phyloP scores from a whole-genome alignment of 2,113 vertebrate genomes.

The Hyaena hyaena region DNA sequence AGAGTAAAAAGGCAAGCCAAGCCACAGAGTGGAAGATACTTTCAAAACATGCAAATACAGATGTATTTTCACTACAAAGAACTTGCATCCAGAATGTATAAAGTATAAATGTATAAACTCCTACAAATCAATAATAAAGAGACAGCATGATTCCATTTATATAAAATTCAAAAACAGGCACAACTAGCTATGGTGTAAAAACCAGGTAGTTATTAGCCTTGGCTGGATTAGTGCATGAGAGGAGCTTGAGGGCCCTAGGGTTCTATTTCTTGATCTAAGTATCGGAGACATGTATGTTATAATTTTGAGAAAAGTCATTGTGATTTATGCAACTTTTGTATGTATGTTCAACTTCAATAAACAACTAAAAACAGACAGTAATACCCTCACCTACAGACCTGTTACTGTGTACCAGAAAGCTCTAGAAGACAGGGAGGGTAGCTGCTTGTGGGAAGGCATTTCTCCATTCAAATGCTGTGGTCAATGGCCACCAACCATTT shows the following conservation, averaged over 20 bases:
- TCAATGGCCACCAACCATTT: neutral
- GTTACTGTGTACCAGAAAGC: neutral
- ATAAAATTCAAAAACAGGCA: neutral
- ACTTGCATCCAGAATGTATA: neutral
- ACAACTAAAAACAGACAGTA: neutral
- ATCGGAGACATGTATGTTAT: neutral
- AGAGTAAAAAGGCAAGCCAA: neutral
- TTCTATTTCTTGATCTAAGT: neutral
- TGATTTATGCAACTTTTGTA: neutral
- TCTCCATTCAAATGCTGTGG: neutral
- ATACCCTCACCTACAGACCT: neutral
- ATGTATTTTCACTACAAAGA: neutral
- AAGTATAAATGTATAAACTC: neutral
- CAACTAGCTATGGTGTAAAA: neutral
- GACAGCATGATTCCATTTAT: neutral
- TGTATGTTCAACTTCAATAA: neutral
- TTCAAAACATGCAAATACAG: neutral
- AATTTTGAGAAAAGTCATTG: neutral
- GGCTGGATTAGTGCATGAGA: neutral
- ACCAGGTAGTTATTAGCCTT: neutral
- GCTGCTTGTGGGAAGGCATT: neutral
- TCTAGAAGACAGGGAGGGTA: neutral
- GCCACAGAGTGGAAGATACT: neutral
- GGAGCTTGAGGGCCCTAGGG: neutral
- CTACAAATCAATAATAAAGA: neutral